Evolutionary conservation across 2,888 invertebrate species (phyloP).

Genomic region (Volucella inflata): DNA sequence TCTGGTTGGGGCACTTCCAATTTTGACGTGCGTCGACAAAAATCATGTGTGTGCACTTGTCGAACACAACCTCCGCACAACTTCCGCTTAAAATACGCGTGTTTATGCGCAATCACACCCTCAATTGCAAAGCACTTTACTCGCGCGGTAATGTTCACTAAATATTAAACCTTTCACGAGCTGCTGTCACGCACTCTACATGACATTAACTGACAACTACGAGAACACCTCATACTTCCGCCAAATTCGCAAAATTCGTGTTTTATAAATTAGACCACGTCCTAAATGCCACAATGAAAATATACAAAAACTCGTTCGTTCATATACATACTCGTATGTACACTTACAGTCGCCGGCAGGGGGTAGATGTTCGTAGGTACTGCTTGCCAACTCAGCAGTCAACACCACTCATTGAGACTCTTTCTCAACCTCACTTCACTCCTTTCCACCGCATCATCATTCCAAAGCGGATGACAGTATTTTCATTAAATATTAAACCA

Average conservation of each 20-base stretch:
- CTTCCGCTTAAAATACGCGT: conserved; percentile 36
- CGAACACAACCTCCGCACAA: not conserved
- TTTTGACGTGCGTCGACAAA: too few relatives aligned
- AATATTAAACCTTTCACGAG: conserved; percentile 4
- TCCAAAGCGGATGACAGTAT: conserved; percentile 49
- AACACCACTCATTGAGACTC: conserved; percentile 25
- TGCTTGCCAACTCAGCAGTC: conserved; percentile 58
- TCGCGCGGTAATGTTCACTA: not conserved
- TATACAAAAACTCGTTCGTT: not conserved
- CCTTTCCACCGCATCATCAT: not conserved
- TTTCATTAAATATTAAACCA: conserved; percentile 64
- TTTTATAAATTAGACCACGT: conserved; percentile 66
- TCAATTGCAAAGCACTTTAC: conserved; percentile 22
- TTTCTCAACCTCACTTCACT: too few relatives aligned
- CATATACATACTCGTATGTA: too few relatives aligned
- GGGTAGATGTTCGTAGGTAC: not conserved
- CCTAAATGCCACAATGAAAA: conserved; percentile 39
- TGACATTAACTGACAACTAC: conserved; percentile 55
- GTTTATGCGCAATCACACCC: conserved; percentile 17
- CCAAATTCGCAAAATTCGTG: conserved; percentile 22
- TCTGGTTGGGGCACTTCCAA: too few relatives aligned
- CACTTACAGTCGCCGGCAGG: conserved; percentile 26
- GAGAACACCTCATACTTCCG: conserved; percentile 27
- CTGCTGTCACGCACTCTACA: conserved; percentile 34
- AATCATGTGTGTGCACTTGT: too few relatives aligned